Percentiles rank a stretch among this genome's conserved stretches.
phyloP scores from a whole-genome alignment of 2,113 vertebrate species.

The Beaufortia kweichowensis region DNA sequence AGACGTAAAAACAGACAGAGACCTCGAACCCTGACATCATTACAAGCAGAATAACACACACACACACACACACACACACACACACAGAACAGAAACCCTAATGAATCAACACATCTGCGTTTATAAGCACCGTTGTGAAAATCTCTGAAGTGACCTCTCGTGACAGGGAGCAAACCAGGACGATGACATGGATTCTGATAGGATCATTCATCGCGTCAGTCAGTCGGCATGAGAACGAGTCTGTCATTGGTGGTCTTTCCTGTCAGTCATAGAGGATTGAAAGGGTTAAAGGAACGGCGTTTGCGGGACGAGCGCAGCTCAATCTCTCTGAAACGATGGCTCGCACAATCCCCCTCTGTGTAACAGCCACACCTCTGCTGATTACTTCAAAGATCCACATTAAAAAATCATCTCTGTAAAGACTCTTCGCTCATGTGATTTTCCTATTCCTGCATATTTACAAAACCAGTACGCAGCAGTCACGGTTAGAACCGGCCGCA shows the following conservation, averaged over 20 bases:
- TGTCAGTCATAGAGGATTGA: slow-evolving; percentile 1
- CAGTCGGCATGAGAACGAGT: not conserved
- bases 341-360: not conserved
- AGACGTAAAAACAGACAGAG: slow-evolving; percentile 67
- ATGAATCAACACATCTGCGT: not conserved
- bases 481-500: not conserved
- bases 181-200: not conserved
- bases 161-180: slow-evolving; percentile 42
- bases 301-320: slow-evolving; percentile 50
- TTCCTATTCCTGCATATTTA: slow-evolving; percentile 29
- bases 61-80: slow-evolving; percentile 69
- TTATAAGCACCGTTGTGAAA: slow-evolving; percentile 68
- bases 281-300: not conserved
- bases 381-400: slow-evolving; percentile 16
- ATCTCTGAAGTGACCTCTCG: slow-evolving; percentile 14
- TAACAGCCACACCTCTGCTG: not conserved
- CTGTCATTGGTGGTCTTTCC: slow-evolving; percentile 1
- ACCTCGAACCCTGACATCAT: slow-evolving; percentile 47
- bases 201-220: not conserved
- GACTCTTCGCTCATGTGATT: slow-evolving; percentile 7
- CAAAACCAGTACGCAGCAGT: slow-evolving; percentile 1
- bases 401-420: slow-evolving; percentile 36
- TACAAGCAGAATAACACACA: slow-evolving; percentile 46
- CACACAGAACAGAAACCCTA: slow-evolving; percentile 14
- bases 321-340: slow-evolving; percentile 12